Evolutionary conservation across 2,888 invertebrate genomes (phyloP), one percentile per base, ranked within the genome.

Genomic region (Autographa gamma): DNA sequence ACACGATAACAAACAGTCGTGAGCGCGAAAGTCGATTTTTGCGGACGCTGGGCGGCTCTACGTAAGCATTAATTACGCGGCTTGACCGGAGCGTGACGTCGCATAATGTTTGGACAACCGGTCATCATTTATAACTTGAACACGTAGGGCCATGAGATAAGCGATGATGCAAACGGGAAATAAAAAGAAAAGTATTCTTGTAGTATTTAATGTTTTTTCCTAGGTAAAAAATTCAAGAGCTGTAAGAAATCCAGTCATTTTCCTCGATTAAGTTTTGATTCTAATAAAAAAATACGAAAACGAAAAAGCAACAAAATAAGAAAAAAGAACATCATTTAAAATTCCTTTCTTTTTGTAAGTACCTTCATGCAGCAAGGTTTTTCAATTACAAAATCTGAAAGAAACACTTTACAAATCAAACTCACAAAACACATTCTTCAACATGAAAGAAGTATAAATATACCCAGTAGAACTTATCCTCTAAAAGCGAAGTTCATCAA

Each of bases 11-110:
- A 63, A 69, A 83, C 54, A 66, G 25, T 62, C 72, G 63, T 62
- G 63, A 61, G 79, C 78, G 83, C 69, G 81, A 85, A 89, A 89
- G 90, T 89, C 88, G 86, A 88, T 89, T 89, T 90, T 90, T 87
- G 87, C 88, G 82, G 86, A 88, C 88, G 85, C 79, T 76, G 63
- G 65, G 58, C 31, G 79, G 74, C 86, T 82, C 88, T 90, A 90
- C 89, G 89, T 87, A 83, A 89, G 93, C 92, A 92, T 92, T 92
- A 89, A 92, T 92, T 92, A 92, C 82, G 67, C 79, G 80, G 89
- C 89, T 88, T 91, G 92, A 92, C 91, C 92, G 89, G 88, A 82
- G 85, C 92, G 91, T 92, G 92, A 86, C 85, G 80, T 69, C 86
- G 92, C 92, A 92, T 92, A 92, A 92, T 91, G 85, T 88, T 88